A percentile compares a stretch with the other conserved stretches of the same genome.
Conservation (phyloP, 2,113 vertebrate genomes). For the Perca flavescens region DNA sequence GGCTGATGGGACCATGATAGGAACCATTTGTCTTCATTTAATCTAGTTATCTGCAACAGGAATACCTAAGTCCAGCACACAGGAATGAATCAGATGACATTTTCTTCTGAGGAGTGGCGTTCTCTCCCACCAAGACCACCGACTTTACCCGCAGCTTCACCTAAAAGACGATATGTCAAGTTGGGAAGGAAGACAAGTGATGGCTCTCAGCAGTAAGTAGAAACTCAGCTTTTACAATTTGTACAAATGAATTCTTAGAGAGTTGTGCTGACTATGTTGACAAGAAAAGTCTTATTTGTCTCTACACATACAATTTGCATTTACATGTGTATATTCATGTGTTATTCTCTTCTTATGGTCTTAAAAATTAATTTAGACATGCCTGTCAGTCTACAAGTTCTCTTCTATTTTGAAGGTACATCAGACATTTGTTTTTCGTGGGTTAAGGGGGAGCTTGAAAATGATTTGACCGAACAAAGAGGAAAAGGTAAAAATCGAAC, state of each 20-base stretch:
- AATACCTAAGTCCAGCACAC: background rate
- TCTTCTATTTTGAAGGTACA: background rate
- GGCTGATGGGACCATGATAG: constrained; percentile 27
- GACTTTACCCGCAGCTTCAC: constrained; percentile 62
- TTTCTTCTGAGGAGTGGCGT: constrained; percentile 66
- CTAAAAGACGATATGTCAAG: constrained; percentile 76
- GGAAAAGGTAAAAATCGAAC: background rate
- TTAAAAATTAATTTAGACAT: background rate
- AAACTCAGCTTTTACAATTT: background rate
- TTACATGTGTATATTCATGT: no score
- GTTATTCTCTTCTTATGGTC: background rate
- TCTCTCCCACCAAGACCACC: constrained; percentile 68
- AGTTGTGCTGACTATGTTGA: background rate
- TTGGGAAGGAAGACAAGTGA: constrained; percentile 81
- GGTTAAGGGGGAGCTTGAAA: background rate
- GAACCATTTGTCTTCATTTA: background rate
- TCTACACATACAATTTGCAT: no score
- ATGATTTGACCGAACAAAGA: background rate
- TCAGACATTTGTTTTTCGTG: background rate
- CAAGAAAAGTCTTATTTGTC: background rate
- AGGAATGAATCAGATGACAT: constrained; percentile 55
- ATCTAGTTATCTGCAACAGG: background rate
- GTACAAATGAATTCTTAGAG: background rate
- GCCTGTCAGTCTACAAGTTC: background rate
- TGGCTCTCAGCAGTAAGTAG: constrained; percentile 84